Evolutionary conservation across 2,113 vertebrate genomes (phyloP), one percentile per base, ranked within the genome.

Genomic region (Chiloscyllium plagiosum): DNA sequence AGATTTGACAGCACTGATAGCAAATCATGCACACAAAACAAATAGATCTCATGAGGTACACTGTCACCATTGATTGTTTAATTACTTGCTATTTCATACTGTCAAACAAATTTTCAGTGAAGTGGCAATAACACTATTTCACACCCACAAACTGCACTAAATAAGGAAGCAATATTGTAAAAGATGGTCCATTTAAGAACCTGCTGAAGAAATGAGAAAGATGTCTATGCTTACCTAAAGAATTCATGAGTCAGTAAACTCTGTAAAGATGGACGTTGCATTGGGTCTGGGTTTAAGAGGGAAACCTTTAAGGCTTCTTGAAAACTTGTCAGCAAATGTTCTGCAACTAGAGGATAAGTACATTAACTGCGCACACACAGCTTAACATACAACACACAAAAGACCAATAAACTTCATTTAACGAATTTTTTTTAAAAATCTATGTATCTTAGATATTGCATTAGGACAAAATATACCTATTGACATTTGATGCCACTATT

Each of bases 201-300:
- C 7, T 10, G 56, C 56, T 61, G 56, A 61, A 61, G 56, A 61
- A 12, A 61, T 61, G 8, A 61, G 47, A 6, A 0, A 12, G 61
- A 86, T 56, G 29, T 42, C 33, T 47, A 4, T 24, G 96, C 98
- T 96, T 96, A 99, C 99, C 99, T 98, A 98, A 99, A 99, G 97
- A 99, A 99, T 85, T 98, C 97, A 0, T 99, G 99, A 96, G 97
- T 98, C 90, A 99, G 96, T 90, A 99, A 97, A 96, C 97, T 98
- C 96, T 98, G 97, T 96, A 99, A 97, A 0, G 98, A 96, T 0
- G 98, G 98, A 87, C 99, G 98, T 94, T 97, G 97, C 47, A 97
- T 96, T 0, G 98, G 98, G 96, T 98, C 97, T 90, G 98, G 97
- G 96, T 98, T 98, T 96, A 99, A 97, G 96, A 98, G 96, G 4